Percentiles rank a stretch among this genome's conserved stretches.
phyloP scores from a whole-genome alignment of 2,113 vertebrate species.

The Coturnix japonica region DNA sequence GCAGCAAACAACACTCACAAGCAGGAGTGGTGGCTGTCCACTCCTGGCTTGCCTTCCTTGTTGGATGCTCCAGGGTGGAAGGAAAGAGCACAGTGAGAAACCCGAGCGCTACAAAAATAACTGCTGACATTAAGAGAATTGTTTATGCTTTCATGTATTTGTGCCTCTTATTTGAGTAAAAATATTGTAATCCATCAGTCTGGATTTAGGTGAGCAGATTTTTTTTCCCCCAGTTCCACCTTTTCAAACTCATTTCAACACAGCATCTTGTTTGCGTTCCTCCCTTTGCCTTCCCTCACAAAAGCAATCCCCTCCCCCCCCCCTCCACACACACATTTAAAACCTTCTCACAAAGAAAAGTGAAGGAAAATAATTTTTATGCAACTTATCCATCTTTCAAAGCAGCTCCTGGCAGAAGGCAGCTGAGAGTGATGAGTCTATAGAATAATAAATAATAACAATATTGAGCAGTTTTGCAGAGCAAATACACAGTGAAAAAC shows the following conservation, averaged over 20 bases:
- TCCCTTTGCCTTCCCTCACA: not conserved
- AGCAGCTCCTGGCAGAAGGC: slow-evolving; percentile 52
- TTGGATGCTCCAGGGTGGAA: not conserved
- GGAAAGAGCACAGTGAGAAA: not conserved
- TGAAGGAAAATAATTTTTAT: slow-evolving; percentile 51
- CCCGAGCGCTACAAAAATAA: not conserved
- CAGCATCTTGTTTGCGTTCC: not conserved
- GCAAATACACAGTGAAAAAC: slow-evolving; percentile 51
- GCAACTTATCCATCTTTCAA: slow-evolving; percentile 65
- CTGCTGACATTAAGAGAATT: not conserved
- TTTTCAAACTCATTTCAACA: slow-evolving; percentile 32
- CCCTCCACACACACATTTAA: not conserved
- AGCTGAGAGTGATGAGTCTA: slow-evolving; percentile 57
- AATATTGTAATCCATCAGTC: not conserved
- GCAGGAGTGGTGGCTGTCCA: slow-evolving; percentile 14
- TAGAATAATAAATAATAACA: slow-evolving; percentile 71
- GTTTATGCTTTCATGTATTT: not conserved
- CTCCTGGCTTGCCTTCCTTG: not conserved
- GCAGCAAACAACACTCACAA: slow-evolving; percentile 32
- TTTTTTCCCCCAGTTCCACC: not conserved
- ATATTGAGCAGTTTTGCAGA: slow-evolving; percentile 62
- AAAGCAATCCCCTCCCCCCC: not conserved
- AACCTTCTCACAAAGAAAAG: slow-evolving; percentile 42
- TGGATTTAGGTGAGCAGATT: not conserved
- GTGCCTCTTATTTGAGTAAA: not conserved